Conservation (phyloP, 2,113 vertebrate genomes). For the Pomatostomus ruficeps region DNA sequence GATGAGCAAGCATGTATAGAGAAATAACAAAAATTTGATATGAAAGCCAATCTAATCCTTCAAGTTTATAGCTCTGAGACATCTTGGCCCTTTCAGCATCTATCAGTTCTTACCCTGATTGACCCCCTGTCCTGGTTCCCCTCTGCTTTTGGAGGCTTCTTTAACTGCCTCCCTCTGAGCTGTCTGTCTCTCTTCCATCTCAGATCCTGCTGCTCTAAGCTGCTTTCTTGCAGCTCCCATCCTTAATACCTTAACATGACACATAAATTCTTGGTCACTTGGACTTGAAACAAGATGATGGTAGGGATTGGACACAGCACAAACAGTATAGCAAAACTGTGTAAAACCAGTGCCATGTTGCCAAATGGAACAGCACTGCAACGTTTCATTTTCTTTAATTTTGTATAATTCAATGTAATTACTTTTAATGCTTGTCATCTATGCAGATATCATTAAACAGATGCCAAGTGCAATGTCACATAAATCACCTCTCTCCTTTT, state of each 20-base stretch:
- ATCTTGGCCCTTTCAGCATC: background rate
- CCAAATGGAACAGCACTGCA: background rate
- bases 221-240: background rate
- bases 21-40: background rate
- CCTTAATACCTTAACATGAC: background rate
- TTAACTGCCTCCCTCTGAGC: background rate
- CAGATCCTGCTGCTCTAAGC: background rate
- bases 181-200: background rate
- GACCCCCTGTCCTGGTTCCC: background rate
- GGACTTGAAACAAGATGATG: background rate
- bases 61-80: background rate
- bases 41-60: background rate
- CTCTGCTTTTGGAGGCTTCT: background rate
- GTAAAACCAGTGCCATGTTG: background rate
- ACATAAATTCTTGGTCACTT: background rate
- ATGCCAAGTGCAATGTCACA: background rate
- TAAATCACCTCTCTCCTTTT: background rate
- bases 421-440: background rate
- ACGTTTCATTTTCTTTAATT: background rate
- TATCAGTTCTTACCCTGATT: background rate
- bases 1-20: background rate
- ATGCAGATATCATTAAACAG: background rate
- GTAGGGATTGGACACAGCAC: background rate
- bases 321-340: background rate
- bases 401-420: background rate